Evolutionary conservation across 1,140 invertebrate species (phyloP).

Genomic region (Saccostrea cuccullata): DNA sequence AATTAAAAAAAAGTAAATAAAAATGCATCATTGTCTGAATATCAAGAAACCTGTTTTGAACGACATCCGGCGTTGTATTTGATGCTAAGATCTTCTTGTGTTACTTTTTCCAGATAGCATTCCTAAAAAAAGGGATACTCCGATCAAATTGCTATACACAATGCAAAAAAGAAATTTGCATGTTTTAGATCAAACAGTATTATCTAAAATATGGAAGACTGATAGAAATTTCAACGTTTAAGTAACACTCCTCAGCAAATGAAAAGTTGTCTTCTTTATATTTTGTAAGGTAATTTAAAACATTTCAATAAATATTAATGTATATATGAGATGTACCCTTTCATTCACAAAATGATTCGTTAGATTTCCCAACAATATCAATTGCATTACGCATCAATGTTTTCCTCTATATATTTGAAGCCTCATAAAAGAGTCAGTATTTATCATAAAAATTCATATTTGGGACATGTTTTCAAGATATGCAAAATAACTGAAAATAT

Average conservation of each 20-base stretch:
- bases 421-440: no score
- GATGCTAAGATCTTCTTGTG: conserved; percentile 6
- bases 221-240: not conserved
- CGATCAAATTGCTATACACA: not conserved
- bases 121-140: not conserved
- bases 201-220: not conserved
- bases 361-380: no score
- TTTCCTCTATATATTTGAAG: no score
- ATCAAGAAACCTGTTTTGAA: not conserved
- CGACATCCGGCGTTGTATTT: conserved; percentile 3
- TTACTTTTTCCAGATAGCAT: conserved; percentile 19
- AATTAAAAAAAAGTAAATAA: not conserved
- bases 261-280: no score
- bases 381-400: no score
- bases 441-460: no score
- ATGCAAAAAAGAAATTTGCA: not conserved
- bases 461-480: no score
- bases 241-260: no score
- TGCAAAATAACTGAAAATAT: no score
- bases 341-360: no score
- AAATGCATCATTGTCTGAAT: not conserved
- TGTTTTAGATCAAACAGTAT: not conserved
- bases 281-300: no score
- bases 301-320: not conserved
- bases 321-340: no score